A percentile compares a stretch with the other conserved stretches of the same genome.
Conservation (phyloP, 2,888 invertebrate species). For the Baccha elongata region DNA sequence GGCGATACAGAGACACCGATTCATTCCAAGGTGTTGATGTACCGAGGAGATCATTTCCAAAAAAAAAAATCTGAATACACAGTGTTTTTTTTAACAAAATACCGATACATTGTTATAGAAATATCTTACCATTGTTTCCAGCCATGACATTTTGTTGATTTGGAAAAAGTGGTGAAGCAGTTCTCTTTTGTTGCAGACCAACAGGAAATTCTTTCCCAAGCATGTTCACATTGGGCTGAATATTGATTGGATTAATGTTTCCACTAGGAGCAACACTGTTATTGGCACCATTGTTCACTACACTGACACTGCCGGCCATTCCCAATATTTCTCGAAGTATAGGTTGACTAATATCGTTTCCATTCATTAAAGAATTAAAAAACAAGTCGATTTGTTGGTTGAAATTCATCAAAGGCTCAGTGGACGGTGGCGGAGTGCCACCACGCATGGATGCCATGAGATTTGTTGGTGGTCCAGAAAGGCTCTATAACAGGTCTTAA, state of each 20-base stretch:
- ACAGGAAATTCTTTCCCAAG: slow-evolving; percentile 53
- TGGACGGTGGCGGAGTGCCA: slow-evolving; percentile 75
- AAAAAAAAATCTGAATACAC: slow-evolving; percentile 52
- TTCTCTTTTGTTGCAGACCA: slow-evolving; percentile 49
- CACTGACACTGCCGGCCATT: slow-evolving; percentile 77
- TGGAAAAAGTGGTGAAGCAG: slow-evolving; percentile 55
- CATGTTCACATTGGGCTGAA: slow-evolving; percentile 24
- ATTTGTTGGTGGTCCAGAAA: slow-evolving; percentile 39
- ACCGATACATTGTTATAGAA: background rate
- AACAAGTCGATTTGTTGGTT: slow-evolving; percentile 82
- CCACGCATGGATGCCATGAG: slow-evolving; percentile 25
- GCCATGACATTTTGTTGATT: slow-evolving; percentile 63
- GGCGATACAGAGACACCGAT: slow-evolving; percentile 83
- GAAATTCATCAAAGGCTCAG: slow-evolving; percentile 78
- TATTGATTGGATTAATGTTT: slow-evolving; percentile 43
- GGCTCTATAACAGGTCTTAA: slow-evolving; percentile 69
- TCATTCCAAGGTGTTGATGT: slow-evolving; percentile 74
- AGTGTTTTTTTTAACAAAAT: background rate
- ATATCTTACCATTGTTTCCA: slow-evolving; percentile 50
- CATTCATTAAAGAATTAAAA: slow-evolving; percentile 82
- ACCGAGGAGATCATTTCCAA: slow-evolving; percentile 65
- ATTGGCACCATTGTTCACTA: slow-evolving; percentile 50
- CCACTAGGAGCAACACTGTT: slow-evolving; percentile 59
- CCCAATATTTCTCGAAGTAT: slow-evolving; percentile 81
- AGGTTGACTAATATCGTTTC: slow-evolving; percentile 81